Evolutionary conservation across 2,113 vertebrate species (phyloP), one percentile per base, ranked within the genome.

Genomic region (Arvicanthis niloticus): DNA sequence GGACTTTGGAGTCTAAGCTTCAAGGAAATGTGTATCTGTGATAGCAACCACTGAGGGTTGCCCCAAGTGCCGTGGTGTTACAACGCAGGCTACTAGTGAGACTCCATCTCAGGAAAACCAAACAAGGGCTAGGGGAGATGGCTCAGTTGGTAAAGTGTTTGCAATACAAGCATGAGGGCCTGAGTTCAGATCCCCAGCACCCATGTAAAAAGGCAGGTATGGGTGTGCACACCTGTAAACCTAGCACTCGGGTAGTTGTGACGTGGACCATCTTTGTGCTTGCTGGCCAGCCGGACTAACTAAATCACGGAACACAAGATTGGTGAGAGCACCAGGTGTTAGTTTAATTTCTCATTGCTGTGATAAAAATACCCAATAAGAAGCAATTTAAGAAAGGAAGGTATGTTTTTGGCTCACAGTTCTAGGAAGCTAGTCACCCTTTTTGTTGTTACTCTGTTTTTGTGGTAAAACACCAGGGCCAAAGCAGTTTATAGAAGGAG

Each of bases 41-140:
- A 4, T 37, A 1, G 17, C 37, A 8, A 2, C 21, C 5, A 1
- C 9, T 5, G 2, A 53, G 15, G 24, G 7, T 7, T 10, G 40
- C 21, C 65, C 29, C 22, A 29, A 62, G 17, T 37, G 73, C 40
- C 11, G 17, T 21, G 40, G 29, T 7, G 37, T 34, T 48, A 45
- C 10, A 4, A 34, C 7, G 5, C 37, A 17, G 6, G 53, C 19
- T 42, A 21, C 40, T 24, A 77, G 73, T 26, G n/a, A 77, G 73
- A 26, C 56, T 62, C 31, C 0, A 21, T 45, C 53, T 62, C n/a
- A 75, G 45, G 31, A 48, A 37, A 65, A 48, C 56, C 73, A 65
- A 40, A 73, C 22, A 29, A 90, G 19, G 73, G 11, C 51, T 24
- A 6, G 11, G 70, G n/a, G 56, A 45, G 53, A 77, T 24, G 72